phyloP scores from a whole-genome alignment of 2,888 invertebrate genomes.

The Drosophila kuntzei region DNA sequence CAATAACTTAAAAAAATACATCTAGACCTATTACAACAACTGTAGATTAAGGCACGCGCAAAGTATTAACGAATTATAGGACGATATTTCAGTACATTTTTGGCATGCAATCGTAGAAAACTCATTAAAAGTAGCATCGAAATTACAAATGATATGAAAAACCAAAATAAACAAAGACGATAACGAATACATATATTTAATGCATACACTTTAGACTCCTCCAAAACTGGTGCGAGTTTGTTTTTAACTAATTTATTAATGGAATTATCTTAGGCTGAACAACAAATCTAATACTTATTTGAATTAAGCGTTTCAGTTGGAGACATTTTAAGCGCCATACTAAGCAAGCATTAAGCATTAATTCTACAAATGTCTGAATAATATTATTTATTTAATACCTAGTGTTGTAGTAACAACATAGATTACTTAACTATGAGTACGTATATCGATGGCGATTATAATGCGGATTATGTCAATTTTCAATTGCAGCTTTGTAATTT shows the following conservation, averaged over 20 bases:
- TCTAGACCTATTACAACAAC: constrained; percentile 51
- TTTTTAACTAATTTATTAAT: constrained; percentile 26
- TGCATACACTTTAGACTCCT: constrained; percentile 20
- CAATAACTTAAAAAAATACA: constrained; percentile 44
- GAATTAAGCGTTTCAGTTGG: constrained; percentile 23
- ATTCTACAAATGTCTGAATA: constrained; percentile 46
- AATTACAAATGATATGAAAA: constrained; percentile 30
- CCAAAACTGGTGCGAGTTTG: constrained; percentile 8
- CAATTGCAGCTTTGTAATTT: constrained; percentile 27
- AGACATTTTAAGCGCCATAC: constrained; percentile 43
- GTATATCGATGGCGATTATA: constrained; percentile 34
- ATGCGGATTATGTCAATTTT: constrained; percentile 62
- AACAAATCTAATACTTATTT: constrained; percentile 16
- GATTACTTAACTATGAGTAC: constrained; percentile 31
- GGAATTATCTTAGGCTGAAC: constrained; percentile 26
- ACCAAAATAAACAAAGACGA: constrained; percentile 16
- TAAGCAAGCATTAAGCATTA: constrained; percentile 40
- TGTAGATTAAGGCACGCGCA: constrained; percentile 70
- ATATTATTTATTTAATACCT: constrained; percentile 52
- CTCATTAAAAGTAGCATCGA: constrained; percentile 48
- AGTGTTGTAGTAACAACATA: constrained; percentile 43
- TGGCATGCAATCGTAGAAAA: constrained; percentile 67
- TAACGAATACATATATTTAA: constrained; percentile 26
- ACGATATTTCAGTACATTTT: constrained; percentile 46
- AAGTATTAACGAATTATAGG: constrained; percentile 61